These are phyloP conservation scores for Calosoma granatense DNA, from an alignment of 1,140 invertebrate species.

Conservation along the genomic window DNA sequence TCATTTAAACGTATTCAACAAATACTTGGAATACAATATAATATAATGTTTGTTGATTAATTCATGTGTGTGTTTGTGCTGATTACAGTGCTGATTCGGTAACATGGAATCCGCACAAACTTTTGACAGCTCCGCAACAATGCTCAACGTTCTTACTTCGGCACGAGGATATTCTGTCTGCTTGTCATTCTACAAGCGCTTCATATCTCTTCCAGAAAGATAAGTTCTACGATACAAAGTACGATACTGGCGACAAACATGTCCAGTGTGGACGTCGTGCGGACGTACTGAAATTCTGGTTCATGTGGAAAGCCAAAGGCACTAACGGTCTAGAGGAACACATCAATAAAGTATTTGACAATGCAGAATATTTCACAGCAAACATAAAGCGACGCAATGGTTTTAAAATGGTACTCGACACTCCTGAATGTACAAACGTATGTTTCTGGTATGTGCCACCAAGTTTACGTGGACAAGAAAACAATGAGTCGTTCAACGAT, in stretches of 20 bases:
- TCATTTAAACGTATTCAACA: no score
- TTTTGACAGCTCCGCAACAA: slow-evolving; percentile 81
- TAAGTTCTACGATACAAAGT: slow-evolving; percentile 89
- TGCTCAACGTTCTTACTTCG: slow-evolving; percentile 75
- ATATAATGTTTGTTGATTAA: slow-evolving; percentile 10
- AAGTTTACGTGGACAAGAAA: slow-evolving; percentile 51
- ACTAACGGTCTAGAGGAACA: slow-evolving; percentile 67
- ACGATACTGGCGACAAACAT: slow-evolving; percentile 89
- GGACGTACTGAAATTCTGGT: slow-evolving; percentile 93
- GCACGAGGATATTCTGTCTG: slow-evolving; percentile 55
- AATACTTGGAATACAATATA: no score
- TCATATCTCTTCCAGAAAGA: slow-evolving; percentile 92
- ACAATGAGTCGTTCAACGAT: slow-evolving; percentile 50
- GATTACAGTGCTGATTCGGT: slow-evolving; percentile 72
- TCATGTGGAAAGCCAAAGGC: slow-evolving; percentile 97
- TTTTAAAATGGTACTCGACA: slow-evolving; percentile 62
- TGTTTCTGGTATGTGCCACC: slow-evolving; percentile 93
- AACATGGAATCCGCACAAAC: slow-evolving; percentile 91
- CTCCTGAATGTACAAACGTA: slow-evolving; percentile 87
- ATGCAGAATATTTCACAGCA: slow-evolving; percentile 58
- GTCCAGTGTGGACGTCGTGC: slow-evolving; percentile 86
- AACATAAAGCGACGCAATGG: slow-evolving; percentile 56
- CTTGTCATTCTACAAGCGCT: slow-evolving; percentile 60
- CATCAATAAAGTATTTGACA: slow-evolving; percentile 66
- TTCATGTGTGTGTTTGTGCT: no score